Percentiles rank a stretch among this genome's conserved stretches.
Conservation (phyloP, 2,113 vertebrate genomes). For the Heptranchias perlo region DNA sequence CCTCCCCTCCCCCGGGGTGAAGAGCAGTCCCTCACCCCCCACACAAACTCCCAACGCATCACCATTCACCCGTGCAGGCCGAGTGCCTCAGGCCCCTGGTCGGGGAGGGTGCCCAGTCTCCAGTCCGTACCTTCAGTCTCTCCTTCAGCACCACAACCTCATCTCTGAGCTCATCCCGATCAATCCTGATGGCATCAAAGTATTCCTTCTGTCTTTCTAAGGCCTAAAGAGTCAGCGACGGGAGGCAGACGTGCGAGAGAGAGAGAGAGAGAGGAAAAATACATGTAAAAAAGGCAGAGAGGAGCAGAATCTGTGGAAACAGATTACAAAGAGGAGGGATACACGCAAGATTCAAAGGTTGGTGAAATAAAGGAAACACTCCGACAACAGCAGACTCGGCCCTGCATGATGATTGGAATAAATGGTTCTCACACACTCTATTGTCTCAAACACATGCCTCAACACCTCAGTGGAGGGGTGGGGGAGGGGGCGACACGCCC, state of each 20-base stretch:
- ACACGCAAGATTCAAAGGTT: constrained; percentile 21
- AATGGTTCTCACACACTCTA: neutral
- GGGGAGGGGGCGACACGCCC: neutral
- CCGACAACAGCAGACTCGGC: neutral
- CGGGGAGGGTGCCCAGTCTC: neutral
- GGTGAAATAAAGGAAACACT: neutral
- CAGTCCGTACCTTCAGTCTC: constrained; percentile 79
- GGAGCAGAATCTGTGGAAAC: neutral
- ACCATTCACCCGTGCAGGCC: too few relatives aligned
- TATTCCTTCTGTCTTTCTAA: constrained; percentile 98
- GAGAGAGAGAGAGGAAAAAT: constrained; percentile 42
- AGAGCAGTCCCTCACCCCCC: neutral
- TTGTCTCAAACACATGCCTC: neutral
- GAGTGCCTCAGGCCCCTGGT: neutral
- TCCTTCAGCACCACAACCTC: constrained; percentile 82
- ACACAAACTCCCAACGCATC: neutral
- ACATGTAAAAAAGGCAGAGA: constrained; percentile 38
- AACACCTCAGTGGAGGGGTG: neutral
- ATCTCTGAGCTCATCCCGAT: constrained; percentile 91
- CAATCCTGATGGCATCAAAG: constrained; percentile 84
- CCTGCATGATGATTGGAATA: too few relatives aligned
- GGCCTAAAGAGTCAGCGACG: constrained; percentile 62
- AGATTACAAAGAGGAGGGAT: neutral
- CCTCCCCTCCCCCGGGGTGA: too few relatives aligned
- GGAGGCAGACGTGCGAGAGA: constrained; percentile 40